These are phyloP conservation scores for Graphium colonna DNA, from an alignment of 2,888 invertebrate genomes.

Conservation along the genomic window DNA sequence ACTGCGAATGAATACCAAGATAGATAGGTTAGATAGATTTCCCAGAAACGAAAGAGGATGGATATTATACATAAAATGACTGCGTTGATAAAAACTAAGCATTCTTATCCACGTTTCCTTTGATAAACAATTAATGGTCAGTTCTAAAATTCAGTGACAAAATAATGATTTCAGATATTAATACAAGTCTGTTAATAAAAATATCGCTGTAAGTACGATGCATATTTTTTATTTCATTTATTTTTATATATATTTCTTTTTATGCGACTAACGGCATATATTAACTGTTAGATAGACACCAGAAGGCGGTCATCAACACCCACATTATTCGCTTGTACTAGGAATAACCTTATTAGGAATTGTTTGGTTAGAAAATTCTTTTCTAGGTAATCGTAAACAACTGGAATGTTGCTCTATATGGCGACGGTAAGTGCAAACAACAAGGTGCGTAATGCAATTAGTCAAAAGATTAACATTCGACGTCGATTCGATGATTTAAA, in stretches of 20 bases:
- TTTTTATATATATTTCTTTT: slow-evolving; percentile 1
- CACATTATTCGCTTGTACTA: slow-evolving; percentile 7
- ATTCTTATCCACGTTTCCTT: too few relatives aligned
- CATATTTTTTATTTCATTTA: not conserved
- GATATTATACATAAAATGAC: too few relatives aligned
- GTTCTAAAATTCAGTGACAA: too few relatives aligned
- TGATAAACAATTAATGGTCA: too few relatives aligned
- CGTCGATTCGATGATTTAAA: not conserved
- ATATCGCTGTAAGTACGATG: too few relatives aligned
- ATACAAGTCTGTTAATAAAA: too few relatives aligned
- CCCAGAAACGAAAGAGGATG: too few relatives aligned
- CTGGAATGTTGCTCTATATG: slow-evolving; percentile 15
- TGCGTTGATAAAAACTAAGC: too few relatives aligned
- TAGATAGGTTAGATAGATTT: too few relatives aligned
- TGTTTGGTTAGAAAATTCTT: slow-evolving; percentile 14
- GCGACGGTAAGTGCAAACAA: not conserved
- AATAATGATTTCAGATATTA: too few relatives aligned
- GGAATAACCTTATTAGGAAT: slow-evolving; percentile 14
- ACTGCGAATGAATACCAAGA: too few relatives aligned
- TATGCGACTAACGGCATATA: slow-evolving; percentile 3
- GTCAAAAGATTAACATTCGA: slow-evolving; percentile 4
- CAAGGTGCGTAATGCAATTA: slow-evolving; percentile 8
- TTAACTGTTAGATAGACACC: not conserved
- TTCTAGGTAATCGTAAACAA: not conserved
- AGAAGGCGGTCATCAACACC: slow-evolving; percentile 17